Evolutionary conservation across 1,140 invertebrate species (phyloP).

Genomic region (Alviniconcha marisindica): DNA sequence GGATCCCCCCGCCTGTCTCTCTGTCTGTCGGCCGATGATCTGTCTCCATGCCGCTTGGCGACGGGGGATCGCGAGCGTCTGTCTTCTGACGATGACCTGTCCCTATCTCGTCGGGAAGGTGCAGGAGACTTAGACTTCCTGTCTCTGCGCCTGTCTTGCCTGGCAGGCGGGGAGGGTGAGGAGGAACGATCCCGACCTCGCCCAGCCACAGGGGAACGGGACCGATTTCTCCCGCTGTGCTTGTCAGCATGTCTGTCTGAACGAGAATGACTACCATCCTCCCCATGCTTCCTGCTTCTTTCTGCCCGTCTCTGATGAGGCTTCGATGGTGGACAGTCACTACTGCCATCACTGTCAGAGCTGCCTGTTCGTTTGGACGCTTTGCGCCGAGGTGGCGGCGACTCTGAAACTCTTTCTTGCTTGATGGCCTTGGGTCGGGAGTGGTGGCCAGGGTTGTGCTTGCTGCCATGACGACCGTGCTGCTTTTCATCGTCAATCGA

Average conservation of each 20-base stretch:
- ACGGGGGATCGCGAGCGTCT: too few relatives aligned
- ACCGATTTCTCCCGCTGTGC: not conserved
- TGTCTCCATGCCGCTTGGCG: constrained; percentile 2
- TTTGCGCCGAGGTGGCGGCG: not conserved
- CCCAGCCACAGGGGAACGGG: not conserved
- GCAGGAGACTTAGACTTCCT: not conserved
- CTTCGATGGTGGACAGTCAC: not conserved
- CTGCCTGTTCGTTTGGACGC: not conserved
- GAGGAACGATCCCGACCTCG: too few relatives aligned
- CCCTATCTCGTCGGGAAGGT: not conserved
- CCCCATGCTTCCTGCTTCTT: too few relatives aligned
- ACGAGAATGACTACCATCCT: not conserved
- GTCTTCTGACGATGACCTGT: not conserved
- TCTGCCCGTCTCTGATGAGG: not conserved
- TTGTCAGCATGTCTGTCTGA: not conserved
- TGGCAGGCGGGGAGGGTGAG: too few relatives aligned
- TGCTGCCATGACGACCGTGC: not conserved
- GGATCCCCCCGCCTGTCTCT: constrained; percentile 1
- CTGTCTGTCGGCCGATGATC: not conserved
- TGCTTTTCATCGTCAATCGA: not conserved
- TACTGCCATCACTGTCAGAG: not conserved
- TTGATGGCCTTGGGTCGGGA: not conserved
- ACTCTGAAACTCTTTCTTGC: not conserved
- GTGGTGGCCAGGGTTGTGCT: too few relatives aligned
- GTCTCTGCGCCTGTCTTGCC: not conserved